Base-by-base conservation (phyloP, 2,888 invertebrate species). In the Syrista parreyssii region DNA sequence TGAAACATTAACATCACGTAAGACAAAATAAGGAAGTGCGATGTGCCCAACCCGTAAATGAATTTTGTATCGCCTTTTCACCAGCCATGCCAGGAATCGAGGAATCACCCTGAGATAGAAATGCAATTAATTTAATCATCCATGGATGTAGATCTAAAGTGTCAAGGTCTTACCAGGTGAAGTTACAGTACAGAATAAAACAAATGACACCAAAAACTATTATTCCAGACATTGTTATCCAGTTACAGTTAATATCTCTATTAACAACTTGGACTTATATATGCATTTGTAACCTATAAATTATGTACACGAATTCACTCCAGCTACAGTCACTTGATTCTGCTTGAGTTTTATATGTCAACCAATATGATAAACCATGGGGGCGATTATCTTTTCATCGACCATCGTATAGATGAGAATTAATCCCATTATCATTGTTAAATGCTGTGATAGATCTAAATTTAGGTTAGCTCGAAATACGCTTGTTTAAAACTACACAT, bases 21-120 rank as follows among this genome's bases (percentile, higher is more conserved):
- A 92, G 85, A 95, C 95, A 76, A 97, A 93, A 88, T 96, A 96
- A 1, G 96, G 96, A 77, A 97, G 92, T n/a, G 95, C 95, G 84
- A 97, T 96, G 83, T 96, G 94, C 23, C 97, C 97, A 81, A 97
- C 96, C 84, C 95, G 95, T 73, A 97, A 93, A 89, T 96, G 94
- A 83, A 97, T 94, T 91, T 95, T 95, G 90, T 95, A 97, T 90
- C 96, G 96, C 85, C 95, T 94, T 90, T 96, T 95, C 84, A 97
- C 95, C 83, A 96, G 92, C 96, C 96, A 97, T 88, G 97, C 95
- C 84, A 97, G 92, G 75, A 95, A 91, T 87, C 94, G 94, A 81
- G 97, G 97, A 81, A 97, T 90, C 80, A 97, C 92, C 96, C 97
- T 97, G 89, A 72, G 90, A 90, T 75, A 81, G 80, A 82, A 80